A percentile compares a stretch with the other conserved stretches of the same genome.
Evolutionary conservation across 2,113 vertebrate species (phyloP).

Genomic region (Oceanodroma tethys): DNA sequence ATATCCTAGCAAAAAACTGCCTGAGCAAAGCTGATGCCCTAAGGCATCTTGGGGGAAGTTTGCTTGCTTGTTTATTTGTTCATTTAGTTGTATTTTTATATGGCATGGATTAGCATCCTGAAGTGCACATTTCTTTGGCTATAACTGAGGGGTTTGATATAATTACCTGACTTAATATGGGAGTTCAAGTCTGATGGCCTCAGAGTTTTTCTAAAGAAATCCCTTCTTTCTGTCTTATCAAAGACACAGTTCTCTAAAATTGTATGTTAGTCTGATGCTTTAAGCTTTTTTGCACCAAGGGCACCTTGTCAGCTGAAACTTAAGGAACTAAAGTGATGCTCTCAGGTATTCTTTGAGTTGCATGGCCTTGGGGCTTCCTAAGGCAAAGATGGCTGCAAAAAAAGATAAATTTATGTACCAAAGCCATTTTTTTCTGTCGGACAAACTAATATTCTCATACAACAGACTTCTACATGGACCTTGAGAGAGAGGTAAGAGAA

Average conservation of each 20-base stretch:
- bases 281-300: conserved; percentile 60
- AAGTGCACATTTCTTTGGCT: not conserved
- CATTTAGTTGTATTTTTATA: not conserved
- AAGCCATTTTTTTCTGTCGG: conserved; percentile 54
- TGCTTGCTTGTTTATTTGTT: conserved; percentile 5
- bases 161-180: not conserved
- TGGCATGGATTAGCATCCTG: not conserved
- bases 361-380: conserved; percentile 65
- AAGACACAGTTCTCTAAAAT: conserved; percentile 14
- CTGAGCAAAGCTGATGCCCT: conserved; percentile 39
- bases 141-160: not conserved
- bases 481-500: conserved; percentile 40
- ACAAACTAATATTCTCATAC: conserved; percentile 35
- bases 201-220: not conserved
- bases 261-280: not conserved
- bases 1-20: not conserved
- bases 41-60: conserved; percentile 14
- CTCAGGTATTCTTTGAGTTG: conserved; percentile 49
- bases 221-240: not conserved
- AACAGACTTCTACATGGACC: conserved; percentile 33
- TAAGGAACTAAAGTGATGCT: conserved; percentile 38
- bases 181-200: not conserved
- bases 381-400: conserved; percentile 56
- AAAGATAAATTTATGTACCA: conserved; percentile 61
- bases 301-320: conserved; percentile 60